Base-by-base conservation (phyloP, 2,888 invertebrate species). In the Rapana venosa region DNA sequence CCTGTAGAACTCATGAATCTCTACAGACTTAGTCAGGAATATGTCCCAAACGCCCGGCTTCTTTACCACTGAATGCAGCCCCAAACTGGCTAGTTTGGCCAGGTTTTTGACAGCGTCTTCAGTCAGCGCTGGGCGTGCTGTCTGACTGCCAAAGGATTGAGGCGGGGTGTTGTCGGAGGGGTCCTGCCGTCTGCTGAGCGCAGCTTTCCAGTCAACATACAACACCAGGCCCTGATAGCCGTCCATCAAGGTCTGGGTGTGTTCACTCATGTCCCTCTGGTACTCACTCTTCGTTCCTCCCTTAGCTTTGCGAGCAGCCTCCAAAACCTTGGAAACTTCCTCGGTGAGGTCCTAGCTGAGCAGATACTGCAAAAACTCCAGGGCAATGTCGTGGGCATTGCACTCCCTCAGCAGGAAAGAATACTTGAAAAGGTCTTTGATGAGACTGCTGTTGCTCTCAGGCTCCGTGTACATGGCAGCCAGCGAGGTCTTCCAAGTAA, bases 41-140 rank as follows among this genome's bases (percentile, higher is more conserved):
- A 94, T 94, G 87, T 95, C 94, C 94, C 94, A 94, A 0, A 93
- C 92, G 8, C 94, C 94, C 13, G 91, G 74, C 17, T 87, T 47
- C 1, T 90, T 91, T n/a, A 88, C 84, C 6, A 94, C 30, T 0
- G 61, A 90, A 11, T 91, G 83, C 84, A 94, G 93, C 77, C 91
- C 91, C 13, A 90, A 66, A 2, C 93, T 47, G 15, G 94, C 94
- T 32, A 92, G 92, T 11, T 92, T 85, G n/a, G 93, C 92, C n/a
- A 90, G 56, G 32, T 26, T 56, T 66, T 74, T 56, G n/a, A 85
- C n/a, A 11, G 89, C 47, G 2, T 70, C 89, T 32, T 70, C 85
- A 30, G 47, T 89, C 6, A 15, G 74, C 8, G 74, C 84, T 77
- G 74, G 66, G 20, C 30, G 26, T 5, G 70, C 35, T 20, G 86